Conservation (phyloP, 2,888 invertebrate genomes). For the Tetranychus truncatus region DNA sequence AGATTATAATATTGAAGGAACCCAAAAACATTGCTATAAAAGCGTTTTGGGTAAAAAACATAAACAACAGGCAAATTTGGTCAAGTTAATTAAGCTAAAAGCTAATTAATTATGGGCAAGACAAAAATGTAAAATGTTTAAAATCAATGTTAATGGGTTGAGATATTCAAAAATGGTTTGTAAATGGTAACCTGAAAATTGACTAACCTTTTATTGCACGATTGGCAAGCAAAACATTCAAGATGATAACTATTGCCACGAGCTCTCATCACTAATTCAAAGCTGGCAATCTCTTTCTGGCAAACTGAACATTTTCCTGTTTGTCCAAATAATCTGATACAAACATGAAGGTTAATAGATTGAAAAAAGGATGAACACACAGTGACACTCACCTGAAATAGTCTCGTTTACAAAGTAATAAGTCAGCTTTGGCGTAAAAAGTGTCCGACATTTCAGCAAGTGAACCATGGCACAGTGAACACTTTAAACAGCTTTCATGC, state of each 20-base stretch:
- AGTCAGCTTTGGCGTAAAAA: constrained; percentile 71
- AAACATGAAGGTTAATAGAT: neutral
- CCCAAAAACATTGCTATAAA: too few species aligned
- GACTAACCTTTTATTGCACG: constrained; percentile 35
- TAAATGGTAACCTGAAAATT: neutral
- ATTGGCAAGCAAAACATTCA: constrained; percentile 37
- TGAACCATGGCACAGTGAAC: constrained; percentile 76
- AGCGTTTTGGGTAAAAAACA: too few species aligned
- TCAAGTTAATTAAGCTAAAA: too few species aligned
- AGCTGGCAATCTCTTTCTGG: constrained; percentile 77
- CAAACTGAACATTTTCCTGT: constrained; percentile 53
- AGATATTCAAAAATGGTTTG: neutral
- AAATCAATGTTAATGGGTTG: neutral
- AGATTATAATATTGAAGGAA: too few species aligned
- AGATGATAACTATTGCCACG: constrained; percentile 44
- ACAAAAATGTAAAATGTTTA: too few species aligned
- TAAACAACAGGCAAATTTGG: too few species aligned
- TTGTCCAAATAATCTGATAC: constrained; percentile 26
- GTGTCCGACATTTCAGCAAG: constrained; percentile 79
- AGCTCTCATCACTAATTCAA: constrained; percentile 88
- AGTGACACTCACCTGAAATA: constrained; percentile 53
- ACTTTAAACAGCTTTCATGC: constrained; percentile 85
- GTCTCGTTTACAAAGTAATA: constrained; percentile 74
- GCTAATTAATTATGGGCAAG: too few species aligned
- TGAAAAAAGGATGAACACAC: too few species aligned